Percentiles rank a stretch among this genome's conserved stretches.
These are phyloP conservation scores for Xylophagus ater DNA, from an alignment of 2,888 invertebrate species.

Conservation along the genomic window DNA sequence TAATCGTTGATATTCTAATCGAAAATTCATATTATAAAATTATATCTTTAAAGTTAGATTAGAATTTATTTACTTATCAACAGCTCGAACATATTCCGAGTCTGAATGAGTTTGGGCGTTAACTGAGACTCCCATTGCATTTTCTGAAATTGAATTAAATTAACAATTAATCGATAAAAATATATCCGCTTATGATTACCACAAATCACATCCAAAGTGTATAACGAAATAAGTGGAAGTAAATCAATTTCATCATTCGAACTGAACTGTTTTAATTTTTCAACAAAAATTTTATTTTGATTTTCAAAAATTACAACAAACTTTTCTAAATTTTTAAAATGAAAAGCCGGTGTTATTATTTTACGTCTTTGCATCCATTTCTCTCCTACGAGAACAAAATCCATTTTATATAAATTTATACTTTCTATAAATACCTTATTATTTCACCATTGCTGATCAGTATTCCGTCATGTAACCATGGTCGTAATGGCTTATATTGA, in stretches of 20 bases:
- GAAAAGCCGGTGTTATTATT: slow-evolving; percentile 61
- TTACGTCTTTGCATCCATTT: slow-evolving; percentile 55
- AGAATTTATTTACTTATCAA: slow-evolving; percentile 36
- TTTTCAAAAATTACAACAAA: slow-evolving; percentile 54
- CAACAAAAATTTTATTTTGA: slow-evolving; percentile 45
- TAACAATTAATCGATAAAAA: no score
- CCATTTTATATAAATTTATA: no score
- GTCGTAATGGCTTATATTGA: slow-evolving; percentile 33
- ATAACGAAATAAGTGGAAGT: slow-evolving; percentile 45
- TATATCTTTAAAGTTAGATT: slow-evolving; percentile 1
- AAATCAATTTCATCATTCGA: slow-evolving; percentile 43
- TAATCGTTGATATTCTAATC: slow-evolving; percentile 30
- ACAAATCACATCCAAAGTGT: slow-evolving; percentile 46
- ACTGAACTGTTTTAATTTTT: slow-evolving; percentile 38
- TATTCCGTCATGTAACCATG: slow-evolving; percentile 12
- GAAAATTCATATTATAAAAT: neutral
- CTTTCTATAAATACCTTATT: no score
- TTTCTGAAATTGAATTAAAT: slow-evolving; percentile 43
- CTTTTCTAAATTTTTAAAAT: slow-evolving; percentile 58
- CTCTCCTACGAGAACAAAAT: no score
- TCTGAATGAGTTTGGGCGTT: slow-evolving; percentile 58
- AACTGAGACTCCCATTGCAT: slow-evolving; percentile 71
- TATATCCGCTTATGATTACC: no score
- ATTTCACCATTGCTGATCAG: neutral
- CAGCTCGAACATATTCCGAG: slow-evolving; percentile 60